Conservation (phyloP, 37 sponge, comb jelly and placozoan genomes). For the Theonella swinhoei region DNA sequence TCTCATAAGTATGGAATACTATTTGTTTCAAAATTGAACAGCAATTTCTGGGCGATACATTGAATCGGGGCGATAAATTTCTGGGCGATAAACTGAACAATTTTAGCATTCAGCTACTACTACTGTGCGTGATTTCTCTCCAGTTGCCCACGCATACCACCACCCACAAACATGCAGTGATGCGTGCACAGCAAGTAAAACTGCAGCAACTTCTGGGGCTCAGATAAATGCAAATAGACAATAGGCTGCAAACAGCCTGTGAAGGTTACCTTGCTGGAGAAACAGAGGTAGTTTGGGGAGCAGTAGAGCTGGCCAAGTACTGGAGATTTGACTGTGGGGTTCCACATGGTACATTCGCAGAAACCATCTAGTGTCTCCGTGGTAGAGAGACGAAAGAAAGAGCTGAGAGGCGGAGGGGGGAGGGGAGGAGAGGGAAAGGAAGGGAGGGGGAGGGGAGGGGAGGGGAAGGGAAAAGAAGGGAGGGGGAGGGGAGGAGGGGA, state of each 20-base stretch:
- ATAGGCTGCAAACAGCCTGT: no score
- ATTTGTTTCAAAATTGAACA: no score
- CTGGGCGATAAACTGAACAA: no score
- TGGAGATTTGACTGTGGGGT: constrained; percentile 65
- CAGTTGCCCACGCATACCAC: no score
- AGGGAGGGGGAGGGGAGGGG: neutral
- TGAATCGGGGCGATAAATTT: no score
- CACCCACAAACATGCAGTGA: no score
- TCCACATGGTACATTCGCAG: constrained; percentile 82
- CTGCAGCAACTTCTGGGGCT: neutral
- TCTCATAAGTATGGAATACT: no score
- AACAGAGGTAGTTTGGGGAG: constrained; percentile 86
- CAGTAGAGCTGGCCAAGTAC: constrained; percentile 76
- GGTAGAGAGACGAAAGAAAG: constrained; percentile 64
- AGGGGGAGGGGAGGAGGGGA: neutral
- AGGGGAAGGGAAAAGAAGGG: neutral
- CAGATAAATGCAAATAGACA: no score
- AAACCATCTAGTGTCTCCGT: constrained; percentile 78
- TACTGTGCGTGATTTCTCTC: no score
- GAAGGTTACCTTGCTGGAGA: constrained; percentile 76
- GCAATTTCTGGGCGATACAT: no score
- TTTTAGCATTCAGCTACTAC: no score
- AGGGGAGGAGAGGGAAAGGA: neutral
- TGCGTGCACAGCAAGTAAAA: neutral
- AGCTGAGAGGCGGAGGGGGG: neutral